Conservation (phyloP, 1,140 invertebrate species). For the Helicoverpa armigera region DNA sequence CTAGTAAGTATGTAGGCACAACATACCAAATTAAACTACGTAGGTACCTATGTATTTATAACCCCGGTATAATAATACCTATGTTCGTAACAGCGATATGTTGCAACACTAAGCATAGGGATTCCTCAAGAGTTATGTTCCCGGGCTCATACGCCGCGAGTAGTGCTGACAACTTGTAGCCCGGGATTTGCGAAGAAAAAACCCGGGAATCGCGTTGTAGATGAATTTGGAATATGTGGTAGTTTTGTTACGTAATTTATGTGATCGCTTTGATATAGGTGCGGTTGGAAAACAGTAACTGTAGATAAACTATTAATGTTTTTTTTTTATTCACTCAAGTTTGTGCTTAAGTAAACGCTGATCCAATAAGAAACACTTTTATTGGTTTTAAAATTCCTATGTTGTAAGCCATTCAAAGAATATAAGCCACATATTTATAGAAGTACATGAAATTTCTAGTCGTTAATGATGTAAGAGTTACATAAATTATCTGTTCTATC, state of each 20-base stretch:
- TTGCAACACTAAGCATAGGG: constrained; percentile 33
- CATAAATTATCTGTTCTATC: too few species aligned
- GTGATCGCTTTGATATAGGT: background rate
- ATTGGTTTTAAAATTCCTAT: too few species aligned
- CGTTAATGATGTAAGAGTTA: too few species aligned
- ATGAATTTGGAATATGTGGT: background rate
- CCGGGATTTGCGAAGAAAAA: constrained; percentile 20
- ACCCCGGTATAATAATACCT: background rate
- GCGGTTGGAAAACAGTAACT: background rate
- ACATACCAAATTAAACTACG: too few species aligned
- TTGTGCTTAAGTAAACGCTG: too few species aligned
- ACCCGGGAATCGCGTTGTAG: background rate
- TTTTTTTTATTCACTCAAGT: background rate
- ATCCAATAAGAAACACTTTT: too few species aligned
- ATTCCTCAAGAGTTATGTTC: constrained; percentile 33
- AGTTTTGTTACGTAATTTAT: background rate
- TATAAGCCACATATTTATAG: too few species aligned
- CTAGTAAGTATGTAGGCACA: too few species aligned
- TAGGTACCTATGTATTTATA: background rate
- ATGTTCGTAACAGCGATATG: constrained; percentile 1
- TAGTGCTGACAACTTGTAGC: constrained; percentile 32
- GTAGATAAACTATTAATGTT: background rate
- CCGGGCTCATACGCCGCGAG: constrained; percentile 16
- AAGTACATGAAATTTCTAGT: too few species aligned
- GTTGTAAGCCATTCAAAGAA: too few species aligned